Percentiles rank a stretch among this genome's conserved stretches.
Evolutionary conservation across 2,113 vertebrate genomes (phyloP).

Genomic region (Ciconia boyciana): DNA sequence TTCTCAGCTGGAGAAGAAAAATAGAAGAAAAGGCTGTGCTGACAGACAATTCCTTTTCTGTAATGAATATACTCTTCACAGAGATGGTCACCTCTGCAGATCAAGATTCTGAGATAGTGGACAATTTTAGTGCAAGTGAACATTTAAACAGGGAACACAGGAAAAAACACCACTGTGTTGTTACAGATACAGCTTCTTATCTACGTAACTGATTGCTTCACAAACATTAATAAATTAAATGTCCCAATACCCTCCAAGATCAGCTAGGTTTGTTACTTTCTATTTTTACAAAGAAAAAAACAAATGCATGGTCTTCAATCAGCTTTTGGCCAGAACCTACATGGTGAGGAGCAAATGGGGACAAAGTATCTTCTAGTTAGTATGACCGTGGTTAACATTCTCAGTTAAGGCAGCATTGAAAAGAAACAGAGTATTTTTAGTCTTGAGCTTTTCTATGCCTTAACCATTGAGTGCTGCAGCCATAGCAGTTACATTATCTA

Average conservation of each 20-base stretch:
- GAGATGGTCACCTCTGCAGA: not conserved
- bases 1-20: not conserved
- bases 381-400: not conserved
- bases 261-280: not conserved
- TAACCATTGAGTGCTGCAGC: not conserved
- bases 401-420: not conserved
- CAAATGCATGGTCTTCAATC: not conserved
- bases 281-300: not conserved
- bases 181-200: not conserved
- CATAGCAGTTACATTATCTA: not conserved
- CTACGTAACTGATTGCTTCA: not conserved
- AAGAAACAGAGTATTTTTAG: not conserved
- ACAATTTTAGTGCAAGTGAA: not conserved
- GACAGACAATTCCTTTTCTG: not conserved
- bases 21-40: not conserved
- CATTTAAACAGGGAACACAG: not conserved
- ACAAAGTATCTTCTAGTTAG: not conserved
- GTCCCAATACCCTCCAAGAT: not conserved
- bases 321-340: not conserved
- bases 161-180: accelerated
- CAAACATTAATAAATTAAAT: not conserved
- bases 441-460: not conserved
- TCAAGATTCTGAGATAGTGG: not conserved
- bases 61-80: not conserved
- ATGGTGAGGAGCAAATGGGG: accelerated